A percentile compares a stretch with the other conserved stretches of the same genome.
These are phyloP conservation scores for Pteria penguin DNA, from an alignment of 2,888 invertebrate genomes.

Conservation along the genomic window DNA sequence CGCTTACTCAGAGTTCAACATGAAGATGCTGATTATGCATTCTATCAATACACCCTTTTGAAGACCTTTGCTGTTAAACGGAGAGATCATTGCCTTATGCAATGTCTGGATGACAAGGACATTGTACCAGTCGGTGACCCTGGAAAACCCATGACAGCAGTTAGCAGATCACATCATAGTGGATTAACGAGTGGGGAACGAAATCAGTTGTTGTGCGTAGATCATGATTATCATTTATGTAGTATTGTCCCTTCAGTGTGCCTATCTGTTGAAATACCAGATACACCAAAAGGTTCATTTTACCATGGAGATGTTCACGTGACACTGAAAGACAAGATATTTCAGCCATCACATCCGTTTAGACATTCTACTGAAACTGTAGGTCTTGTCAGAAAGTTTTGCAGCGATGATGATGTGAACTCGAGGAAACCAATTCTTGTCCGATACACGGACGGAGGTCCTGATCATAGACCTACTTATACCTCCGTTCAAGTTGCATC, in stretches of 20 bases:
- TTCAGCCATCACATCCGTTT: constrained; percentile 27
- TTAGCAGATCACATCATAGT: too few species aligned
- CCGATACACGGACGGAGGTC: constrained; percentile 42
- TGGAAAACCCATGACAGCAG: constrained; percentile 32
- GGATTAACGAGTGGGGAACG: too few species aligned
- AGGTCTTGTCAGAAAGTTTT: constrained; percentile 15
- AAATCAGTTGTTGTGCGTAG: not conserved
- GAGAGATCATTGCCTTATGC: constrained; percentile 11
- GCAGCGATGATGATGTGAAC: not conserved
- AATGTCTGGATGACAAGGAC: constrained; percentile 47
- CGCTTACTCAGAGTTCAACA: not conserved
- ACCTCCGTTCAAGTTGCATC: constrained; percentile 28
- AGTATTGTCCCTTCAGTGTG: constrained; percentile 37
- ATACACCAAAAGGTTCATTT: constrained; percentile 32
- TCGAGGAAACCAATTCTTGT: not conserved
- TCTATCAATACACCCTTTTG: constrained; percentile 28
- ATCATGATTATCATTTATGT: constrained; percentile 40
- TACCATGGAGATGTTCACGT: constrained; percentile 46
- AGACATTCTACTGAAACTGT: constrained; percentile 42
- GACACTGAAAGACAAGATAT: constrained; percentile 48
- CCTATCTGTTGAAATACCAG: constrained; percentile 42
- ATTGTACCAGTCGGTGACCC: constrained; percentile 49
- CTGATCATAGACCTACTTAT: constrained; percentile 32
- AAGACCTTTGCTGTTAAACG: constrained; percentile 36
- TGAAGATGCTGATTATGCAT: constrained; percentile 21